Evolutionary conservation across 1,140 invertebrate genomes (phyloP).

Genomic region (Aphelenchoides fujianensis): DNA sequence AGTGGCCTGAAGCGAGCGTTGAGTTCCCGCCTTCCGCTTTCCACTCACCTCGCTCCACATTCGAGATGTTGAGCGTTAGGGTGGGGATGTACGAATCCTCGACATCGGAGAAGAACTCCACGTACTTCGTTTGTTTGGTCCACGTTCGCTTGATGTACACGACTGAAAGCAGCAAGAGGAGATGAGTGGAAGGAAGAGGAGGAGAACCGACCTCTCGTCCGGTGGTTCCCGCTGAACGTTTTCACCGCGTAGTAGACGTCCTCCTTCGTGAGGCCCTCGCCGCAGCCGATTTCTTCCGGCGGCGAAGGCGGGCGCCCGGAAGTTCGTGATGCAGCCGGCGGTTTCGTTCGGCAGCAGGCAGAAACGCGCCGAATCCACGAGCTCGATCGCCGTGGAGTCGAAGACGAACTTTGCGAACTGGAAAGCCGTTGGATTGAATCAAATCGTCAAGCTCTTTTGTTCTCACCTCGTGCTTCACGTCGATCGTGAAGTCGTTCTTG

Average conservation of each 20-base stretch:
- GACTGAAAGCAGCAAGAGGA: slow-evolving; percentile 25
- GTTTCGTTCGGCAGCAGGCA: background rate
- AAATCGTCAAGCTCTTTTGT: slow-evolving; percentile 6
- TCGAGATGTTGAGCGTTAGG: slow-evolving; percentile 23
- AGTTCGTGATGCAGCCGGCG: slow-evolving; percentile 22
- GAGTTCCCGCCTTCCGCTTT: too few species aligned
- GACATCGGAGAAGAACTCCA: slow-evolving; percentile 28
- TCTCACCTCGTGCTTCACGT: slow-evolving; percentile 24
- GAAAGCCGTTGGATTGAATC: background rate
- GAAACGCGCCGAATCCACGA: slow-evolving; percentile 2
- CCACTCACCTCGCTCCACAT: slow-evolving; percentile 27
- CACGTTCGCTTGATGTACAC: slow-evolving; percentile 30
- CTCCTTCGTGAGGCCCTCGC: slow-evolving; percentile 23
- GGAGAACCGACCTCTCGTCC: slow-evolving; percentile 21
- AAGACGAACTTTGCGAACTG: slow-evolving; percentile 29
- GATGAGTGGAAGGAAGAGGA: background rate
- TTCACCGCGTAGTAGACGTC: slow-evolving; percentile 31
- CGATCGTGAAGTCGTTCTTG: slow-evolving; percentile 27
- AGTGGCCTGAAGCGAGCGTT: too few species aligned
- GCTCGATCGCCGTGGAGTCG: slow-evolving; percentile 15
- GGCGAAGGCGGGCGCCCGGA: slow-evolving; percentile 5
- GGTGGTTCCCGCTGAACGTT: slow-evolving; percentile 25
- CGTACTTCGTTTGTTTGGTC: slow-evolving; percentile 27
- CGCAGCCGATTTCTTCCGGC: slow-evolving; percentile 17
- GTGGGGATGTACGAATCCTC: slow-evolving; percentile 31